Percentiles rank a stretch among this genome's conserved stretches.
phyloP scores from a whole-genome alignment of 2,888 invertebrate genomes.

The Pherbina coryleti region DNA sequence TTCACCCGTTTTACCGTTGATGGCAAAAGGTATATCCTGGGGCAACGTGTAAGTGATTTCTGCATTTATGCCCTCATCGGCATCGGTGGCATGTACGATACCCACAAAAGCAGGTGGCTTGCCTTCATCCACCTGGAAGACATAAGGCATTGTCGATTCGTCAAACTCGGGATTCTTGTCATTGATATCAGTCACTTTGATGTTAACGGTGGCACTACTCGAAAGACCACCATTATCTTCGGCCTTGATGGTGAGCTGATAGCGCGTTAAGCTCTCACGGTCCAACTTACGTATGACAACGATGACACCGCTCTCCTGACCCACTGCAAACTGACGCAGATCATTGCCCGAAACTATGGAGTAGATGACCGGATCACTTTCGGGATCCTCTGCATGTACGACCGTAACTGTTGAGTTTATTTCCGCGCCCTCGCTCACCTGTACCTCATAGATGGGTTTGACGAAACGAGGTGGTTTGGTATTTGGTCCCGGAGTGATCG shows the following conservation, averaged over 20 bases:
- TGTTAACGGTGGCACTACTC: slow-evolving; percentile 86
- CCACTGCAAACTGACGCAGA: slow-evolving; percentile 87
- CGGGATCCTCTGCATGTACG: slow-evolving; percentile 88
- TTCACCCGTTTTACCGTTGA: slow-evolving; percentile 84
- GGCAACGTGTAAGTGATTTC: slow-evolving; percentile 85
- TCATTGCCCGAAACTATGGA: slow-evolving; percentile 91
- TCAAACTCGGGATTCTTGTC: slow-evolving; percentile 92
- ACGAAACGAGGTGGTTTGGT: slow-evolving; percentile 85
- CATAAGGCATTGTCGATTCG: slow-evolving; percentile 79
- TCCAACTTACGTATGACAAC: slow-evolving; percentile 88
- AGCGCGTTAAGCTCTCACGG: slow-evolving; percentile 88
- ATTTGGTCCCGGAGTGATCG: slow-evolving; percentile 86
- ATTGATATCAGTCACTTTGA: slow-evolving; percentile 91
- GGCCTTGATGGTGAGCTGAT: slow-evolving; percentile 87
- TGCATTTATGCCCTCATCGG: slow-evolving; percentile 88
- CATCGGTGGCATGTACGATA: slow-evolving; percentile 85
- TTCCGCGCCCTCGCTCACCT: slow-evolving; percentile 90
- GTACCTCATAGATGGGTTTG: slow-evolving; percentile 85
- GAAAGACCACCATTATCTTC: slow-evolving; percentile 87
- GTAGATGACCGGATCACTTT: slow-evolving; percentile 87
- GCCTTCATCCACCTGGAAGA: slow-evolving; percentile 85
- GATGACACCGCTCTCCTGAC: slow-evolving; percentile 88
- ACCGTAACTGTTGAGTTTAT: slow-evolving; percentile 88
- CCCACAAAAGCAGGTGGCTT: slow-evolving; percentile 76
- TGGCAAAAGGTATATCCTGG: slow-evolving; percentile 81